Conservation (phyloP, 2,113 vertebrate species). For the Shinisaurus crocodilurus region DNA sequence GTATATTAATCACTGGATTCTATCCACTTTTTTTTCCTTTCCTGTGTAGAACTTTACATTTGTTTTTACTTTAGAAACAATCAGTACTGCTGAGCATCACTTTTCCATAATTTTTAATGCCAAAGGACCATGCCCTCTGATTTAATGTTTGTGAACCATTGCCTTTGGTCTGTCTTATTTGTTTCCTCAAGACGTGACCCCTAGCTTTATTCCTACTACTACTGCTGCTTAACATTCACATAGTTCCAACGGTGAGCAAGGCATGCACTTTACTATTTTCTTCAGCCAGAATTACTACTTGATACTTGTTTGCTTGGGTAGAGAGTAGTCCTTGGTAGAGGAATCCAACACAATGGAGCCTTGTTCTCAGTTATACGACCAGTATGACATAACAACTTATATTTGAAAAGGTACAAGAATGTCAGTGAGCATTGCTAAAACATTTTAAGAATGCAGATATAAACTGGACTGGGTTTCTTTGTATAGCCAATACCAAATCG, state of each 20-base stretch:
- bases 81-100: background rate
- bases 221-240: background rate
- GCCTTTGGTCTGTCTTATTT: background rate
- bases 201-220: background rate
- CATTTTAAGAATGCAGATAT: background rate
- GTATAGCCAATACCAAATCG: background rate
- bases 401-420: constrained; percentile 9
- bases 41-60: background rate
- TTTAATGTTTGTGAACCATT: background rate
- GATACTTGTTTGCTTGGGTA: constrained; percentile 15
- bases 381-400: background rate
- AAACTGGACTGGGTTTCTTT: background rate
- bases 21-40: background rate
- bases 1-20: background rate
- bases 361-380: background rate
- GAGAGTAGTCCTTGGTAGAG: background rate
- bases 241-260: too few relatives aligned
- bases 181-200: background rate
- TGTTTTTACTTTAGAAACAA: background rate
- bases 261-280: background rate
- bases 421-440: background rate
- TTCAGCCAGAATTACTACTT: background rate
- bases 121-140: too few relatives aligned
- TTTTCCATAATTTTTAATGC: background rate
- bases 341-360: background rate